Evolutionary conservation across 2,797 vertebrate genomes (phyloP).

Genomic region (Cirrhinus molitorella): DNA sequence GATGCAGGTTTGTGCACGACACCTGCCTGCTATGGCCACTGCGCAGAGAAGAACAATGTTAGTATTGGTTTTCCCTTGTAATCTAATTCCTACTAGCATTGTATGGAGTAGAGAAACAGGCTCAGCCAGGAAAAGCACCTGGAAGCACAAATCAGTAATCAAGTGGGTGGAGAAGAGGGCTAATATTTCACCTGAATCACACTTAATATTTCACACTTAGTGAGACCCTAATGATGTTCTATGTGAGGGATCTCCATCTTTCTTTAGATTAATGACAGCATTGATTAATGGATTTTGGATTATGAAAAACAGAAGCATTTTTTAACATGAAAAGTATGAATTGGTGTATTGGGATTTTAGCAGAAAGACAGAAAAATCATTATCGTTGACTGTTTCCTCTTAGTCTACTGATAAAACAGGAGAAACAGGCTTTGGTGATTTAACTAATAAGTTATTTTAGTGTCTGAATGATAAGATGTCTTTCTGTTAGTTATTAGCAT

Average conservation of each 20-base stretch:
- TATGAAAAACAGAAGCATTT: no score
- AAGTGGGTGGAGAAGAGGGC: neutral
- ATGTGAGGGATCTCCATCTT: neutral
- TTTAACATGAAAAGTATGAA: no score
- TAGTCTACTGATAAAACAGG: neutral
- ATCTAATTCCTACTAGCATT: conserved; percentile 32
- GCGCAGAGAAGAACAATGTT: conserved; percentile 6
- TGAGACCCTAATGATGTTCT: neutral
- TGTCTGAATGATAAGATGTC: neutral
- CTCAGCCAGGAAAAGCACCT: conserved; percentile 3
- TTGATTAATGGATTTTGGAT: neutral
- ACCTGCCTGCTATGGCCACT: conserved; percentile 55
- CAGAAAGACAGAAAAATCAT: neutral
- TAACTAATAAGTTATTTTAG: neutral
- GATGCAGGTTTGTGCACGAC: conserved; percentile 50
- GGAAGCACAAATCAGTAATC: neutral
- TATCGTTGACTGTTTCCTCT: neutral
- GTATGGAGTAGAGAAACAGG: conserved; percentile 29
- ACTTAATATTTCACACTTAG: neutral
- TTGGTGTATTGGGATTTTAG: neutral
- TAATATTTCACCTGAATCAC: conserved; percentile 5
- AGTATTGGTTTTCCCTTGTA: conserved; percentile 20
- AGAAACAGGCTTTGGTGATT: neutral
- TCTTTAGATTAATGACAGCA: neutral
- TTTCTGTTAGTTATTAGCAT: neutral